Percentiles rank a stretch among this genome's conserved stretches.
Conservation (phyloP, 2,797 vertebrate genomes). For the Bryconaethiops microstoma region DNA sequence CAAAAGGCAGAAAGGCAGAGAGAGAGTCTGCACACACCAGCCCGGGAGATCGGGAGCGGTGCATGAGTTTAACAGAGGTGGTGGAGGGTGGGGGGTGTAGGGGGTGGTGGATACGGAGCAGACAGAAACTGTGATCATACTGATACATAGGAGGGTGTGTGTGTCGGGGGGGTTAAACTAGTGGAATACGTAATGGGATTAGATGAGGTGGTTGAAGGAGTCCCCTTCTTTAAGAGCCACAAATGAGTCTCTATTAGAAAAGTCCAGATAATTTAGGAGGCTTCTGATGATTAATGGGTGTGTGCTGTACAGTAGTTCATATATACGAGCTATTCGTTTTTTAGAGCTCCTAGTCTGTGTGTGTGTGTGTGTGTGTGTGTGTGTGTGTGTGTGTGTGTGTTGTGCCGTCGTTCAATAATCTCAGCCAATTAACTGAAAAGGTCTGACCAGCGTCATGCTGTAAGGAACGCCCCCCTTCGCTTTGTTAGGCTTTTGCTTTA, state of each 20-base stretch:
- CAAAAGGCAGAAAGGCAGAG: conserved; percentile 5
- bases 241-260: background rate
- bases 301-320: background rate
- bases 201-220: conserved; percentile 43
- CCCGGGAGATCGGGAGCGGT: background rate
- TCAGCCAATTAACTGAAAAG: conserved; percentile 52
- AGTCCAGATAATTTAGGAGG: background rate
- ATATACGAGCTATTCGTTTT: background rate
- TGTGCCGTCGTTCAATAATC: conserved; percentile 55
- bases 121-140: conserved; percentile 32
- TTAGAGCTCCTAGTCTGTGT: background rate
- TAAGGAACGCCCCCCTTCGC: conserved; percentile 34
- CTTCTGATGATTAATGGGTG: conserved; percentile 8
- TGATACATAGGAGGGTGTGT: conserved; percentile 15
- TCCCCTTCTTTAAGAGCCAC: background rate
- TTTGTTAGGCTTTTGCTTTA: conserved; percentile 48
- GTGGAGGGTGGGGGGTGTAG: background rate
- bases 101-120: conserved; percentile 1
- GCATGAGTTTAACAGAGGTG: background rate
- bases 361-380: conserved; percentile 21
- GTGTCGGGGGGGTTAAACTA: conserved; percentile 35
- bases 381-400: conserved; percentile 14
- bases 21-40: background rate
- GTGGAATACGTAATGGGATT: conserved; percentile 57
- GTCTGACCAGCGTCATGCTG: conserved; percentile 30